These are phyloP conservation scores for Formicarius rufipectus DNA, from an alignment of 2,113 vertebrate genomes.

Conservation along the genomic window DNA sequence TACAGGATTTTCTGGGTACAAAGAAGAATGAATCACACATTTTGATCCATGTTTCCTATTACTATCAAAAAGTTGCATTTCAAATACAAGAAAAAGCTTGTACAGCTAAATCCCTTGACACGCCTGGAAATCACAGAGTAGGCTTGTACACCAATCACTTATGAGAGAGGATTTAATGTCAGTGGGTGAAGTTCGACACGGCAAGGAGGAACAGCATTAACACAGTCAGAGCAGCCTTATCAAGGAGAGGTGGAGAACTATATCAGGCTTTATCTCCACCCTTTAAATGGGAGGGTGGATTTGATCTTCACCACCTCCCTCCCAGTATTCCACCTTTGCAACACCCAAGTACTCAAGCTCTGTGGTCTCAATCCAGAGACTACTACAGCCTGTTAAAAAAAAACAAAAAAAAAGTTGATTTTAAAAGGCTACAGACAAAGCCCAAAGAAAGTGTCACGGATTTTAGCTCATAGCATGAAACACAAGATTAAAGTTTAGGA, in stretches of 20 bases:
- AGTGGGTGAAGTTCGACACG: conserved; percentile 29
- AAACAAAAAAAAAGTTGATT: neutral
- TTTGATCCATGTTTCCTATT: conserved; percentile 33
- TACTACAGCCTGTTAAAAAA: neutral
- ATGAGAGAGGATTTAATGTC: conserved; percentile 55
- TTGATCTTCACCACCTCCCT: conserved; percentile 18
- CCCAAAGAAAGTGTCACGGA: neutral
- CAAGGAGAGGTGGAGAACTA: neutral
- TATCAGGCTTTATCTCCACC: conserved; percentile 40
- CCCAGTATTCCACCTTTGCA: neutral
- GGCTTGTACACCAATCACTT: conserved; percentile 24
- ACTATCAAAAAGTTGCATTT: conserved; percentile 53
- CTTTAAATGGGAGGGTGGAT: conserved; percentile 6
- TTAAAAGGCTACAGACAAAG: conserved; percentile 15
- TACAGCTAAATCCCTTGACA: conserved; percentile 55
- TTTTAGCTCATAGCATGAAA: neutral
- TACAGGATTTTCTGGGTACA: conserved; percentile 11
- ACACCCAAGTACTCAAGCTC: neutral
- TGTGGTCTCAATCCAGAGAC: neutral
- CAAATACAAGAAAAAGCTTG: conserved; percentile 44
- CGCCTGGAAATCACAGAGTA: conserved; percentile 44
- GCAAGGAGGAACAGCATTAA: conserved; percentile 2
- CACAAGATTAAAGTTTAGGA: neutral
- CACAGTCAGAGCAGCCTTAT: conserved; percentile 33
- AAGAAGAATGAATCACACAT: conserved; percentile 16